Percentiles rank a stretch among this genome's conserved stretches.
Conservation (phyloP, 1,140 invertebrate species). For the Heliothis subflexa region DNA sequence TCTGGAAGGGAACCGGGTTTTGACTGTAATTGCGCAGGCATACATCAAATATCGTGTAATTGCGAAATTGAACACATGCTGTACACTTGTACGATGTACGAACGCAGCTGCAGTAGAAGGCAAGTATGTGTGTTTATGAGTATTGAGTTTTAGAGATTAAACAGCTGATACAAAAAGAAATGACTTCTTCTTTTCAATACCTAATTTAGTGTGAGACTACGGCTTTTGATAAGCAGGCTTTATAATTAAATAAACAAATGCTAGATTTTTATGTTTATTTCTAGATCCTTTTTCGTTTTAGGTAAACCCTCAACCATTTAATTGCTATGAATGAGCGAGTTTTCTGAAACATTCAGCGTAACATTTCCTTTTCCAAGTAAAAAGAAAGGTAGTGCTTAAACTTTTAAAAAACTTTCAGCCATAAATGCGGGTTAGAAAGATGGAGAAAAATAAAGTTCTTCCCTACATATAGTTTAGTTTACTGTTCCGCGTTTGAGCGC, state of each 20-base stretch:
- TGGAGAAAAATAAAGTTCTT: constrained; percentile 24
- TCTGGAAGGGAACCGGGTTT: neutral
- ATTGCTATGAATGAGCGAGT: neutral
- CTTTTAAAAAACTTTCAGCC: constrained; percentile 2
- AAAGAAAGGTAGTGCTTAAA: neutral
- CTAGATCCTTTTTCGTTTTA: neutral
- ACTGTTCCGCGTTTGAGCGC: neutral
- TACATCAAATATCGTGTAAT: neutral
- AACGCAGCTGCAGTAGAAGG: neutral
- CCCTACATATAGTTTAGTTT: constrained; percentile 6
- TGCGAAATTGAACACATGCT: constrained; percentile 5
- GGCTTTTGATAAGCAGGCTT: no score
- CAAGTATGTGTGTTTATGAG: neutral
- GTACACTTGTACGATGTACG: neutral
- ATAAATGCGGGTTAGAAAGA: constrained; percentile 20
- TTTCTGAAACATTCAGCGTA: neutral
- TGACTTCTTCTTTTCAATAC: neutral
- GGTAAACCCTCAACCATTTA: neutral
- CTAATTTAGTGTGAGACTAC: neutral
- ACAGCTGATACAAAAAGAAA: neutral
- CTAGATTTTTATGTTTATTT: neutral
- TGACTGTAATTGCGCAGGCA: neutral
- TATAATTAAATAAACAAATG: neutral
- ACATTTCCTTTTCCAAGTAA: constrained; percentile 6
- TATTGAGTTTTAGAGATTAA: neutral